phyloP scores from a whole-genome alignment of 2,888 invertebrate species.

The Spisula subtruncata region DNA sequence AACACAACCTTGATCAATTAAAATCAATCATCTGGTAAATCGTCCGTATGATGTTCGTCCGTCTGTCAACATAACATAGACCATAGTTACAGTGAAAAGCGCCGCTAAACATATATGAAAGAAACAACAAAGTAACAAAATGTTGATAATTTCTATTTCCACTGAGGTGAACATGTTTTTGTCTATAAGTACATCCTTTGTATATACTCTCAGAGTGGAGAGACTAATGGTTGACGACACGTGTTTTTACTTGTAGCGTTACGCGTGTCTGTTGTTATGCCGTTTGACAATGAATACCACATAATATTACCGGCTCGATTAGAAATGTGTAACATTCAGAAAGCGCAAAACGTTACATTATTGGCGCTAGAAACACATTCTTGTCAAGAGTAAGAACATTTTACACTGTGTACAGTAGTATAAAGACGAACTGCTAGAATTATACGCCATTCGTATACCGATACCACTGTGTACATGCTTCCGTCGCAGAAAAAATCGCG shows the following conservation, averaged over 20 bases:
- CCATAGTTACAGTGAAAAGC: too few relatives aligned
- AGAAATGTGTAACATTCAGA: neutral
- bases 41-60: neutral
- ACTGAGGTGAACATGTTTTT: neutral
- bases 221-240: neutral
- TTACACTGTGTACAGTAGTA: neutral
- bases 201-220: neutral
- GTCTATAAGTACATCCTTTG: neutral
- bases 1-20: too few relatives aligned
- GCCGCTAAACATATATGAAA: too few relatives aligned
- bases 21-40: too few relatives aligned
- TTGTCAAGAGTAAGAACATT: neutral
- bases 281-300: slow-evolving; percentile 5
- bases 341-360: neutral
- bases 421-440: neutral
- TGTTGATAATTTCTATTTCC: too few relatives aligned
- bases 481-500: too few relatives aligned
- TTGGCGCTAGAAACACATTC: neutral
- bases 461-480: neutral
- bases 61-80: neutral
- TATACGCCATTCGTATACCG: neutral
- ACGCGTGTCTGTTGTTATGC: neutral
- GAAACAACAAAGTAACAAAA: too few relatives aligned
- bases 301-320: neutral
- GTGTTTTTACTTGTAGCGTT: slow-evolving; percentile 8